Evolutionary conservation across 2,888 invertebrate genomes (phyloP).

Genomic region (Drosophila tripunctata): DNA sequence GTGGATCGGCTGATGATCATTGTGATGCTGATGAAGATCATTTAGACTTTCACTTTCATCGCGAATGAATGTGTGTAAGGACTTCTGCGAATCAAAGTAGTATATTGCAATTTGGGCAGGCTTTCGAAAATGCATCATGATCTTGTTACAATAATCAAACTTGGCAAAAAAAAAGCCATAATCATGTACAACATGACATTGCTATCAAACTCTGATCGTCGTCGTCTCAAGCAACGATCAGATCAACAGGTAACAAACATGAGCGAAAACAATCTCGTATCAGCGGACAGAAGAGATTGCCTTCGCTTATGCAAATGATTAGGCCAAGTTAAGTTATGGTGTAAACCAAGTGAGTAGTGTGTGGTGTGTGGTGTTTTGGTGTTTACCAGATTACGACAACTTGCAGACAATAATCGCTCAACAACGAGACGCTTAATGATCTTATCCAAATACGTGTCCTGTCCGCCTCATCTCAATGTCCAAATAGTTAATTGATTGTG

Average conservation of each 20-base stretch:
- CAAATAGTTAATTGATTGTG: constrained; percentile 72
- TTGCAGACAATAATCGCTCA: constrained; percentile 47
- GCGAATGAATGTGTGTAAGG: constrained; percentile 55
- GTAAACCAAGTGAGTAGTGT: neutral
- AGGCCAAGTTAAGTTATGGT: constrained; percentile 4
- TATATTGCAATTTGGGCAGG: constrained; percentile 61
- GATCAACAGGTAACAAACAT: constrained; percentile 11
- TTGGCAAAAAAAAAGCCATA: constrained; percentile 65
- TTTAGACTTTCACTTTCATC: constrained; percentile 55
- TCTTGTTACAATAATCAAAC: constrained; percentile 73
- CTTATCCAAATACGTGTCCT: constrained; percentile 37
- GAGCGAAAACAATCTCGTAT: constrained; percentile 21
- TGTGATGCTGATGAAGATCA: neutral
- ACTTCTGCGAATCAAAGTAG: constrained; percentile 36
- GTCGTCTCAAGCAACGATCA: neutral
- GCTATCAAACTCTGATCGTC: constrained; percentile 44
- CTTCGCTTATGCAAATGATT: constrained; percentile 44
- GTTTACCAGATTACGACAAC: constrained; percentile 33
- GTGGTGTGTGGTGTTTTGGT: constrained; percentile 18
- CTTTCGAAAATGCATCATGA: constrained; percentile 77
- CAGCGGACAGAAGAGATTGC: constrained; percentile 32
- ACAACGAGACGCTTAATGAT: constrained; percentile 33
- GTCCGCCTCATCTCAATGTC: constrained; percentile 48
- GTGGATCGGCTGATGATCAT: constrained; percentile 40
- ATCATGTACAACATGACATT: constrained; percentile 54